Percentiles rank a stretch among this genome's conserved stretches.
Conservation (phyloP, 2,113 vertebrate genomes). For the Heterotilapia buettikoferi region DNA sequence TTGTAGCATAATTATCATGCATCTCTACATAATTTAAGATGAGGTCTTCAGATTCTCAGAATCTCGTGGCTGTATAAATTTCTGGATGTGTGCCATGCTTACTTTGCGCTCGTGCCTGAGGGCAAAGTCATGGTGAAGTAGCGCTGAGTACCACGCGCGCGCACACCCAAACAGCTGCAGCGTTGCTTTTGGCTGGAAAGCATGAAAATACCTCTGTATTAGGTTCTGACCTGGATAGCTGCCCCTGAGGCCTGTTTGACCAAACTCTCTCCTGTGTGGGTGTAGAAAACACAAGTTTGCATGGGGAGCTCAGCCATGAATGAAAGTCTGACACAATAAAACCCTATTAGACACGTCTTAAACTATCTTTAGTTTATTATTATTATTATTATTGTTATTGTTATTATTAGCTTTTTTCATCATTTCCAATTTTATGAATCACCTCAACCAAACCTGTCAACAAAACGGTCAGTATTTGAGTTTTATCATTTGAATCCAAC, state of each 20-base stretch:
- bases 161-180: conserved; percentile 5
- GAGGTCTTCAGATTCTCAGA: neutral
- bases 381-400: neutral
- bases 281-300: neutral
- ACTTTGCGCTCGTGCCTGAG: conserved; percentile 18
- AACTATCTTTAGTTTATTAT: neutral
- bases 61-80: conserved; percentile 9
- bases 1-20: neutral
- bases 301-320: neutral
- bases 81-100: conserved; percentile 34
- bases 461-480: neutral
- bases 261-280: neutral
- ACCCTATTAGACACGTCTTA: neutral
- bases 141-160: neutral
- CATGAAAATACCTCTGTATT: conserved; percentile 42
- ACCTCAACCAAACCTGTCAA: neutral
- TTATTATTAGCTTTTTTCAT: neutral
- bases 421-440: neutral
- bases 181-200: conserved; percentile 43
- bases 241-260: conserved; percentile 4
- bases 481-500: neutral
- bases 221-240: conserved; percentile 23
- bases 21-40: neutral
- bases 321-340: neutral
- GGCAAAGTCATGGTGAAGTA: conserved; percentile 5